Conservation (phyloP, 2,113 vertebrate species). For the Ictalurus punctatus region DNA sequence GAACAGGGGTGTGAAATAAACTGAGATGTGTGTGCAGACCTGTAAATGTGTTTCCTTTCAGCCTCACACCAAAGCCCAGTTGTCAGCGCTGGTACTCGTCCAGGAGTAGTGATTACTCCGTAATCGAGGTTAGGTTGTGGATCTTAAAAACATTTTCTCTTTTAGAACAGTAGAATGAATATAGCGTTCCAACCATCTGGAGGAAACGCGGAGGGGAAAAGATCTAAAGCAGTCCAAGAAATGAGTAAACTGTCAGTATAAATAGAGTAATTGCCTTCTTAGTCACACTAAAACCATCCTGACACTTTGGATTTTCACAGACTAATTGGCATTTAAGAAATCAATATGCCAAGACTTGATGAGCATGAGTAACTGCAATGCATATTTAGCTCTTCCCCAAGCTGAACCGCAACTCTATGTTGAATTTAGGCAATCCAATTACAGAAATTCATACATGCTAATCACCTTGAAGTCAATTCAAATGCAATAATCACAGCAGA, state of each 20-base stretch:
- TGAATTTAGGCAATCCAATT: conserved; percentile 32
- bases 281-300: conserved; percentile 7
- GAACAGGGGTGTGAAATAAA: not conserved
- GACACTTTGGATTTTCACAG: conserved; percentile 10
- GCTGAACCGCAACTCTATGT: not conserved
- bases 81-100: not conserved
- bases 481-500: conserved; percentile 21
- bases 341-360: conserved; percentile 28
- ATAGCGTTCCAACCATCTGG: not conserved
- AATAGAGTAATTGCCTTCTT: conserved; percentile 3
- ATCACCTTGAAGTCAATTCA: conserved; percentile 32
- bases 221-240: conserved; percentile 8
- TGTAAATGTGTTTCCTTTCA: conserved; percentile 3
- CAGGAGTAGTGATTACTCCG: conserved; percentile 8
- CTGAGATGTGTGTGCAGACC: not conserved
- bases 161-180: not conserved
- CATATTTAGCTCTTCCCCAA: conserved; percentile 8
- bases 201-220: not conserved
- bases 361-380: not conserved
- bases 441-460: conserved; percentile 33
- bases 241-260: conserved; percentile 7
- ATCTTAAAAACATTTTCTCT: conserved; percentile 12
- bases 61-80: not conserved
- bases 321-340: conserved; percentile 39
- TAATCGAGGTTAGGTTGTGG: not conserved